These are phyloP conservation scores for Sialia sialis DNA, from an alignment of 2,113 vertebrate species.

Conservation along the genomic window DNA sequence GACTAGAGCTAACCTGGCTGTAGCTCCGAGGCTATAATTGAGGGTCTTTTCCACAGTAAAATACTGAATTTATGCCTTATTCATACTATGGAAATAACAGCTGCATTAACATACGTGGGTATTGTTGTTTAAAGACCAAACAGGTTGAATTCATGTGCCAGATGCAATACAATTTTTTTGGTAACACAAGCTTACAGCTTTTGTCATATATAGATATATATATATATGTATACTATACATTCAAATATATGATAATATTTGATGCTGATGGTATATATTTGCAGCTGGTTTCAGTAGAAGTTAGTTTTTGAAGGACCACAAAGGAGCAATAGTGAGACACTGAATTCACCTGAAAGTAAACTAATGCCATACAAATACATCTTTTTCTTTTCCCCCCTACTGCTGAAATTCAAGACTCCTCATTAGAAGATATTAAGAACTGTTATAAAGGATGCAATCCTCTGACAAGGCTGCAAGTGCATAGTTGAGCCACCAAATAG, in stretches of 20 bases:
- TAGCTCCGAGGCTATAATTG: not conserved
- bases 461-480: not conserved
- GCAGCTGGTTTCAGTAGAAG: not conserved
- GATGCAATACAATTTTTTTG: not conserved
- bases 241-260: not conserved
- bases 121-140: not conserved
- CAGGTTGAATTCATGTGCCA: not conserved
- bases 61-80: not conserved
- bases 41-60: not conserved
- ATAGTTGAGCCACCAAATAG: not conserved
- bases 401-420: not conserved
- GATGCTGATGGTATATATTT: not conserved
- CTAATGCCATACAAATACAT: rapidly evolving
- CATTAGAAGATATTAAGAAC: not conserved
- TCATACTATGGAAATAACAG: not conserved
- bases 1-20: not conserved
- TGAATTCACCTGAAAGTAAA: not conserved
- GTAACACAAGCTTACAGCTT: not conserved
- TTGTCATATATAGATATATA: not conserved
- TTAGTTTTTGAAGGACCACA: not conserved
- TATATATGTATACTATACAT: too few relatives aligned
- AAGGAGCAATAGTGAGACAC: not conserved
- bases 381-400: not conserved
- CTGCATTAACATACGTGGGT: not conserved
- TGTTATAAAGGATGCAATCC: not conserved